Conservation (phyloP, 2,888 invertebrate genomes). For the Pristionchus fissidentatus region DNA sequence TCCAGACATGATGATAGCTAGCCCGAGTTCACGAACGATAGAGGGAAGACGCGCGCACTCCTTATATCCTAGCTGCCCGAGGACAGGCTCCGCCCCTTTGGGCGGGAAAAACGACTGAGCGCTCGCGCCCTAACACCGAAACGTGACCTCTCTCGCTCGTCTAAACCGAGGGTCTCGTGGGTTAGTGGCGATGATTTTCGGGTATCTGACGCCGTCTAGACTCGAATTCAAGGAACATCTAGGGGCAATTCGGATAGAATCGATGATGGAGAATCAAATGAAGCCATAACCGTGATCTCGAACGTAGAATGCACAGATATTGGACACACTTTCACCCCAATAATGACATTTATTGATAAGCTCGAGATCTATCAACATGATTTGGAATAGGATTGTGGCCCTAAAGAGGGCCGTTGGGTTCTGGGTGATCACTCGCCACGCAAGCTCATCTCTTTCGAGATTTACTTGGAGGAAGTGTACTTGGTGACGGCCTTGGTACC, state of each 20-base stretch:
- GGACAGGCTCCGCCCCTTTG: slow-evolving; percentile 3
- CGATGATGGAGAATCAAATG: no score
- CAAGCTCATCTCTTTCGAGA: slow-evolving; percentile 28
- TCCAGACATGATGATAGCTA: slow-evolving; percentile 82
- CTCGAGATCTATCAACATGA: neutral
- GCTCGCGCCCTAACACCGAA: slow-evolving; percentile 45
- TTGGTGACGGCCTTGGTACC: slow-evolving; percentile 49
- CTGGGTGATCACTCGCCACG: slow-evolving; percentile 27
- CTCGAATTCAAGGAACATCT: no score
- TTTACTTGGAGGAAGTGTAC: slow-evolving; percentile 48
- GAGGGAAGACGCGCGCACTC: neutral
- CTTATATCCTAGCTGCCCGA: neutral
- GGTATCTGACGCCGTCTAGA: no score
- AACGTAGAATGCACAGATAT: no score
- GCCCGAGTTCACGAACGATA: neutral
- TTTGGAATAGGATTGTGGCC: slow-evolving; percentile 57
- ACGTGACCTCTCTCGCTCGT: slow-evolving; percentile 53
- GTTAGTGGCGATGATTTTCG: no score
- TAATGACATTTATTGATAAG: neutral
- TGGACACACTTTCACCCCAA: slow-evolving; percentile 78
- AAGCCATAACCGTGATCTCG: no score
- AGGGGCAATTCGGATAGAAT: no score
- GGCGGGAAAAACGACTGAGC: neutral
- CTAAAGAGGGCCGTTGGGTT: slow-evolving; percentile 71
- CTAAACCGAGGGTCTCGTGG: neutral